Percentiles rank a stretch among this genome's conserved stretches.
phyloP scores from a whole-genome alignment of 2,113 vertebrate genomes.

The Casuarius casuarius region DNA sequence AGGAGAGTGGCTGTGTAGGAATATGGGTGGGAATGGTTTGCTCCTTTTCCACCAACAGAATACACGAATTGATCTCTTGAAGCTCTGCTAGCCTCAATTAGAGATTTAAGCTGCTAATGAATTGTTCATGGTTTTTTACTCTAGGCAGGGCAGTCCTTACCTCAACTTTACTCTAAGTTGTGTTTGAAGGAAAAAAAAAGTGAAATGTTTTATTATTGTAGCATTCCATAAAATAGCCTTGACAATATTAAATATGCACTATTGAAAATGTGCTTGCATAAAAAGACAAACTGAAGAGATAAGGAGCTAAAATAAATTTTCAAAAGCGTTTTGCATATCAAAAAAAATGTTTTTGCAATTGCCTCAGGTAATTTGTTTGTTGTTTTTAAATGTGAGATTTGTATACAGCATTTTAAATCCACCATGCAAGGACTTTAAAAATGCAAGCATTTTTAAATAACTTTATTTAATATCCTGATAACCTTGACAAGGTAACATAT shows the following conservation, averaged over 20 bases:
- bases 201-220: neutral
- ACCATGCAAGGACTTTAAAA: neutral
- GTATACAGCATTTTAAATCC: neutral
- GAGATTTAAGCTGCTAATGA: neutral
- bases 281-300: slow-evolving; percentile 32
- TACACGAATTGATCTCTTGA: neutral
- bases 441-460: neutral
- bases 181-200: neutral
- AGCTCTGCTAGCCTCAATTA: neutral
- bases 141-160: neutral
- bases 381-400: slow-evolving; percentile 26
- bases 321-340: slow-evolving; percentile 48
- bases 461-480: slow-evolving; percentile 6
- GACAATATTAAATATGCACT: neutral
- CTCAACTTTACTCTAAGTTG: neutral
- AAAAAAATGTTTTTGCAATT: slow-evolving; percentile 6
- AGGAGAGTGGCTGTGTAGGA: too few species aligned
- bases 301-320: slow-evolving; percentile 52
- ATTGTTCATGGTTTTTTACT: neutral
- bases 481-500: neutral
- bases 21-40: neutral
- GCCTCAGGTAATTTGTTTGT: slow-evolving; percentile 25
- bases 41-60: neutral
- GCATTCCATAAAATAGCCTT: neutral
- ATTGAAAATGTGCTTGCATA: neutral